A percentile compares a stretch with the other conserved stretches of the same genome.
These are phyloP conservation scores for Caerostris extrusa DNA, from an alignment of 1,140 invertebrate genomes.

Conservation along the genomic window DNA sequence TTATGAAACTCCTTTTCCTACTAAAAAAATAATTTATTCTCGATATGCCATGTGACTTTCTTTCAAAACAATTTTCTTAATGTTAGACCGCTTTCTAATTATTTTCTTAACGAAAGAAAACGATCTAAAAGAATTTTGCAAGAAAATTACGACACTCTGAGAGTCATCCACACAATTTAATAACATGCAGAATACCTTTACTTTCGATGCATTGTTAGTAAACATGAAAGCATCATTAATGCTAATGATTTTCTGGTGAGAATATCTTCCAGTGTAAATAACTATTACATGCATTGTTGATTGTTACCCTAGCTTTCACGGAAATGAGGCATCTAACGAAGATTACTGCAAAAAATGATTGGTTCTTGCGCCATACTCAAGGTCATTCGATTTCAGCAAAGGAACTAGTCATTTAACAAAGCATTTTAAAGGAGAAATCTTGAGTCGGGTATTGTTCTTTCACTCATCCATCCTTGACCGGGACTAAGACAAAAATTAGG, in stretches of 20 bases:
- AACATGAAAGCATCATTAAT: background rate
- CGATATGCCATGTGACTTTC: too few relatives aligned
- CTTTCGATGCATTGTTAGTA: background rate
- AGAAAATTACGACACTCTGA: background rate
- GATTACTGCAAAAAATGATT: slow-evolving; percentile 6
- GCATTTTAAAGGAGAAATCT: background rate
- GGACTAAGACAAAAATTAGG: slow-evolving; percentile 30
- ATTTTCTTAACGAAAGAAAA: too few relatives aligned
- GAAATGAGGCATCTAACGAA: background rate
- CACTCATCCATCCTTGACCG: slow-evolving; percentile 53
- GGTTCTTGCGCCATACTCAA: slow-evolving; percentile 24
- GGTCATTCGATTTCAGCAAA: slow-evolving; percentile 1
- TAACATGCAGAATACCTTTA: background rate
- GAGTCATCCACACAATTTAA: background rate
- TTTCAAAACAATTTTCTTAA: too few relatives aligned
- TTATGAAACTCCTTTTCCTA: too few relatives aligned
- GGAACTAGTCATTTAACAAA: slow-evolving; percentile 6
- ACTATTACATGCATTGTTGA: background rate
- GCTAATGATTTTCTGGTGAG: background rate
- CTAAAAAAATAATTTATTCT: too few relatives aligned
- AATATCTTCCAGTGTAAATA: background rate
- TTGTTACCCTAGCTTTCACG: background rate
- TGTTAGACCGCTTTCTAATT: too few relatives aligned
- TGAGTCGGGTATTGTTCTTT: slow-evolving; percentile 17
- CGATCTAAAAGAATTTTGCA: background rate